Percentiles rank a stretch among this genome's conserved stretches.
Conservation (phyloP, 1,140 invertebrate species). For the Habropoda laboriosa region DNA sequence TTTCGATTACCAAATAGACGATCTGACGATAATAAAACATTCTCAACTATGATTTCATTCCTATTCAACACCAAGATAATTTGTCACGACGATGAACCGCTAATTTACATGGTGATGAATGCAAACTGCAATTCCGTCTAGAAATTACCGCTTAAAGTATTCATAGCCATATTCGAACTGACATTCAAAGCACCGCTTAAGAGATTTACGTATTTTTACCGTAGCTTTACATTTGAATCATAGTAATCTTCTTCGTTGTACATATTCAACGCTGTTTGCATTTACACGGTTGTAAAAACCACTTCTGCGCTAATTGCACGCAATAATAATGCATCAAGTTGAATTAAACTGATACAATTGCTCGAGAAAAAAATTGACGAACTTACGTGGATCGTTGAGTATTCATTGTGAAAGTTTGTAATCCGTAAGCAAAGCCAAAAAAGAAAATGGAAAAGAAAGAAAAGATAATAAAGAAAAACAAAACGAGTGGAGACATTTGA, state of each 20-base stretch:
- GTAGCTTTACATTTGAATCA: slow-evolving; percentile 15
- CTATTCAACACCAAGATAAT: background rate
- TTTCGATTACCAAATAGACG: background rate
- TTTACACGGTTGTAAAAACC: background rate
- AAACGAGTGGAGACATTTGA: slow-evolving; percentile 33
- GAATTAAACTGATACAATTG: background rate
- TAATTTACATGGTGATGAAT: slow-evolving; percentile 11
- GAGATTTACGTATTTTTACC: slow-evolving; percentile 27
- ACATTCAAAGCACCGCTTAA: slow-evolving; percentile 5
- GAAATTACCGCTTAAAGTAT: slow-evolving; percentile 40
- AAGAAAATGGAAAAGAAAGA: background rate
- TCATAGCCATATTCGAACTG: slow-evolving; percentile 14
- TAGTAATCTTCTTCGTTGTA: background rate
- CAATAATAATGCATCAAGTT: background rate
- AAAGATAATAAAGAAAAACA: background rate
- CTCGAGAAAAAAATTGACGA: background rate
- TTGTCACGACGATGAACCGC: too few species aligned
- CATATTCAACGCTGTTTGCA: background rate
- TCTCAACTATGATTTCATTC: background rate
- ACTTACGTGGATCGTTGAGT: too few species aligned
- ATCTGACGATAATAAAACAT: background rate
- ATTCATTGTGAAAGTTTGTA: too few species aligned
- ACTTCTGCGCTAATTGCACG: background rate
- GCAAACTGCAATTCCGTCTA: slow-evolving; percentile 13
- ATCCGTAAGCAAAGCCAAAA: too few species aligned